Evolutionary conservation across 1,140 invertebrate species (phyloP).

Genomic region (Penaeus chinensis): DNA sequence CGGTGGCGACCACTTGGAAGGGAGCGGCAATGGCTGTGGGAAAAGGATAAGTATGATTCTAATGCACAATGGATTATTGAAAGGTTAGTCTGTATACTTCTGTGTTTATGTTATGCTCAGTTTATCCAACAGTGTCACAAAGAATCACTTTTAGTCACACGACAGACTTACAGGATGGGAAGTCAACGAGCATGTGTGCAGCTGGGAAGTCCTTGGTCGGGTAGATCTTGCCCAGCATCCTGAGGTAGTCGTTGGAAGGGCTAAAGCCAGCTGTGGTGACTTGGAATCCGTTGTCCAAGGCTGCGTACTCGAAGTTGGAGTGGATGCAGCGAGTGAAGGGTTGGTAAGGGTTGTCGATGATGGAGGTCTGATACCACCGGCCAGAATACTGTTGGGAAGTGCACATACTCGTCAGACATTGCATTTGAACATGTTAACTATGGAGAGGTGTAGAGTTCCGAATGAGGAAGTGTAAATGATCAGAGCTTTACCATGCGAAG

Average conservation of each 20-base stretch:
- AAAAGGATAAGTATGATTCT: not conserved
- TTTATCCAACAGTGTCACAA: too few species aligned
- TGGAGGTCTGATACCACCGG: not conserved
- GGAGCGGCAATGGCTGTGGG: not conserved
- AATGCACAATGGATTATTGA: not conserved
- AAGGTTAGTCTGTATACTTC: not conserved
- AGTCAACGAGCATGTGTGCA: slow-evolving; percentile 30
- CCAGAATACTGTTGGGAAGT: not conserved
- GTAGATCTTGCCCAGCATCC: slow-evolving; percentile 18
- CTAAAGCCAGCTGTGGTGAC: slow-evolving; percentile 29
- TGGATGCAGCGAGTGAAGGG: slow-evolving; percentile 21
- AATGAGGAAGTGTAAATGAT: too few species aligned
- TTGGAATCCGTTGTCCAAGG: slow-evolving; percentile 15
- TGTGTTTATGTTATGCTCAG: not conserved
- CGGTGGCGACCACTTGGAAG: slow-evolving; percentile 3
- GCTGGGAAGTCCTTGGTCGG: slow-evolving; percentile 35
- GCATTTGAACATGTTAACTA: not conserved
- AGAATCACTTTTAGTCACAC: too few species aligned
- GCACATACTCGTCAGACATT: not conserved
- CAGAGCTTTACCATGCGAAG: not conserved
- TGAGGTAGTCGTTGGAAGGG: not conserved
- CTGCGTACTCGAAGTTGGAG: slow-evolving; percentile 32
- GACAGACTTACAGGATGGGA: not conserved
- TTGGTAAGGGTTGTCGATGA: not conserved
- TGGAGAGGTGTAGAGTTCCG: not conserved